Evolutionary conservation across 2,797 vertebrate species (phyloP).

Genomic region (Girardinus metallicus): DNA sequence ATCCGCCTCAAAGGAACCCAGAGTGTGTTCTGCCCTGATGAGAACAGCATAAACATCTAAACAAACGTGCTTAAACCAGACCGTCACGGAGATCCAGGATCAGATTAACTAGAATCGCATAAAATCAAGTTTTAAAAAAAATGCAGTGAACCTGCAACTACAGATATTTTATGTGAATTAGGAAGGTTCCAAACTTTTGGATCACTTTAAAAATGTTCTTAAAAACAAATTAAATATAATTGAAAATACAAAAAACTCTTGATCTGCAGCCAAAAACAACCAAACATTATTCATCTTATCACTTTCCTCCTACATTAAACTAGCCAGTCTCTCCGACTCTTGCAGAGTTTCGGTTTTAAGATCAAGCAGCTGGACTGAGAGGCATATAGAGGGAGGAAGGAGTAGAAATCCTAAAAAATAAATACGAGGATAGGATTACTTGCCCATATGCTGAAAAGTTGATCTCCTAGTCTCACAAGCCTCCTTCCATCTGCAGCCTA

Average conservation of each 20-base stretch:
- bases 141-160: not conserved
- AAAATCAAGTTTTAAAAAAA: not conserved
- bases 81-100: conserved; percentile 1
- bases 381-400: conserved; percentile 46
- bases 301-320: not conserved
- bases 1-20: not conserved
- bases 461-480: conserved; percentile 33
- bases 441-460: conserved; percentile 50
- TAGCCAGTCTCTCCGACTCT: conserved; percentile 1
- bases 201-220: conserved; percentile 2
- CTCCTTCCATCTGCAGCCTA: conserved; percentile 41
- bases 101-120: not conserved
- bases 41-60: conserved; percentile 1
- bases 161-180: not conserved
- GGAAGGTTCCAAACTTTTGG: not conserved
- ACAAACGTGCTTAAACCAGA: not conserved
- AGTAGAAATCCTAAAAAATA: conserved; percentile 43
- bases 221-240: not conserved
- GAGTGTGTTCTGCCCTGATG: not conserved
- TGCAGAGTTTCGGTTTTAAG: conserved; percentile 49
- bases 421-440: conserved; percentile 46
- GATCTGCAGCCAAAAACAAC: conserved; percentile 10
- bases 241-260: not conserved
- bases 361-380: conserved; percentile 64
- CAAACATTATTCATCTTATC: not conserved